Base-by-base conservation (phyloP, 2,113 vertebrate genomes). In the Neolamprologus ventralis region DNA sequence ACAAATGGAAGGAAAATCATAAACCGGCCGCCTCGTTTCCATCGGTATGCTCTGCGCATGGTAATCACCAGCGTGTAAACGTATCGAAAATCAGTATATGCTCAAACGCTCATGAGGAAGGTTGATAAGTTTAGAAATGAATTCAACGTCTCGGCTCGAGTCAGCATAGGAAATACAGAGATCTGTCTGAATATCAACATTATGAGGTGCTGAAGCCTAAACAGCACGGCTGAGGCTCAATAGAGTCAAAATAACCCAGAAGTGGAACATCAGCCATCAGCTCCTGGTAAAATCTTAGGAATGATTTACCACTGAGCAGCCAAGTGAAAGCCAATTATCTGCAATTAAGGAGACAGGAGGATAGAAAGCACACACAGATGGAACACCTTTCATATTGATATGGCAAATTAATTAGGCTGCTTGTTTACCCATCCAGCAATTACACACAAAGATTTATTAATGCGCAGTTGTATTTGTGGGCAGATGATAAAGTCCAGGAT, bases 11-110 rank as follows among this genome's bases (percentile, higher is more conserved):
- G 91, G 53, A 58, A 90, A 92, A 92, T 89, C 89, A 88, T 88
- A 93, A 94, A 93, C 91, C 82, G 85, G 84, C 58, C 81, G 21
- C 82, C 71, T 88, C n/a, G 28, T 85, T 91, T 60, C 68, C 89
- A 28, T 14, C 14, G 54, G 71, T 80, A 28, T 54, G 47, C 65
- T 26, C 33, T 7, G 21, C 23, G 9, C 81, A 81, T 42, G 45
- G 23, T 19, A 57, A 54, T 45, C 47, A 47, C 80, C 79, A 80
- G 84, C 68, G 58, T 82, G 33, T 78, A 73, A 26, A 81, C 45
- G 49, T 83, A 87, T 79, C 9, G 17, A 60, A 63, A 7, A 35
- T 23, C 51, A 68, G 21, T 35, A 35, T 45, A 7, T 57, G 21
- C 26, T 33, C 14, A 80, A 82, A 84, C 45, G 75, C 2, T 55